Evolutionary conservation across 2,797 vertebrate genomes (phyloP), one percentile per base, ranked within the genome.

Genomic region (Nasua narica): DNA sequence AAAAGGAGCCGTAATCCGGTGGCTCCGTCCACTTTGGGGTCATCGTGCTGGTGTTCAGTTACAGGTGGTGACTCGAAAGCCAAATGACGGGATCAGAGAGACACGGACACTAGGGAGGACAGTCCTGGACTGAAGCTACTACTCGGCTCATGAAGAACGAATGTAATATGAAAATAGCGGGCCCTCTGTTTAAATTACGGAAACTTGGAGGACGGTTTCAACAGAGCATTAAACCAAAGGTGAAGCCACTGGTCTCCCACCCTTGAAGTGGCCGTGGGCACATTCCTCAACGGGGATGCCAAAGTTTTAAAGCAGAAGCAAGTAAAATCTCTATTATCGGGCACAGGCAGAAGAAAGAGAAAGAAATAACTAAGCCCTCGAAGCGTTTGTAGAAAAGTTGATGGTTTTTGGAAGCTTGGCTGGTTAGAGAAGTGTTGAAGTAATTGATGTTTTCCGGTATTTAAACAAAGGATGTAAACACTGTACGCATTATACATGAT

Each of bases 111-210:
- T 70, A 58, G 15, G 58, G 16, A 87, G 56, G 54, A n/a, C 58
- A 77, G 1, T 3, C 2, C 35, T 9, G 12, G 2, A 4, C 0
- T 14, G 19, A 54, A 8, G 32, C 52, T 11, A 5, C 54, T 54
- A 16, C 18, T 48, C 19, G 69, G 23, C 16, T 10, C 6, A 4
- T 37, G 72, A 32, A 48, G 72, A 86, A 32, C 5, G 56, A 29
- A 29, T 37, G 50, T 18, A 77, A 65, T 96, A 27, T 65, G 32
- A 69, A 83, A 92, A 46, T 13, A 3, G 19, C 23, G 6, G 25
- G 13, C 2, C 25, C 43, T 40, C 54, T 69, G 56, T 94, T 94
- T 70, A 81, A 48, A 76, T 87, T 74, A 40, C 18, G 12, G n/a
- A 77, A 84, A 46, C n/a, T 48, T 62, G 79, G 37, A 32, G 25